Evolutionary conservation across 2,113 vertebrate genomes (phyloP), one percentile per base, ranked within the genome.

Genomic region (Scartelaos histophorus): DNA sequence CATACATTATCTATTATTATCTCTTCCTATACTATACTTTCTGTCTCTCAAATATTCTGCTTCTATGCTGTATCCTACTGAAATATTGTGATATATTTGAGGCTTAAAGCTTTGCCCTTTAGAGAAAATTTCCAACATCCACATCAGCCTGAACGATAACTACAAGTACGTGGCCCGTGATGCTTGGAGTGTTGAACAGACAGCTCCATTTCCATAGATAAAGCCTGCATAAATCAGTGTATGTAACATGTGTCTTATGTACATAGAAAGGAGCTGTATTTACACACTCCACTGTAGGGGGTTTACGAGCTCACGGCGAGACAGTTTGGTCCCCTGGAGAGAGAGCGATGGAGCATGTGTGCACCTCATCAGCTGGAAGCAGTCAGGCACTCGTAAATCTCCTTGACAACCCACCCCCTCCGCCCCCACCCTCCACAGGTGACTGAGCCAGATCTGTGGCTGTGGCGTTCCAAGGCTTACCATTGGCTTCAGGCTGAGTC

Each of bases 401-500:
- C 86, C 89, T 90, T 88, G 84, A 90, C 71, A 7, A 24, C 69
- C 74, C 65, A 49, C 38, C 68, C 64, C 61, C 17, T 43, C 56
- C 46, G 21, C 83, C 82, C 82, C 85, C 91, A 91, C 92, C 92
- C 86, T 86, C 89, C 87, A 90, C 78, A 93, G 93, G 87, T 89
- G 85, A 81, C 87, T 85, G 67, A 81, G 85, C 46, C 80, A 82
- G 34, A 38, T 3, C 84, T 81, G 75, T 77, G 67, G 47, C 74
- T 84, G 85, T 85, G 89, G 83, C 85, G 93, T 96, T 98, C 96
- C 96, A 97, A 98, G 98, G 97, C 98, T 99, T 98, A 99, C 98
- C 98, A 94, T 96, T 96, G 92, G 95, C 94, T 94, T 97, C 96
- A 78, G 95, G 96, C 91, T 96, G 96, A 92, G 95, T 97, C 95